Evolutionary conservation across 2,797 vertebrate genomes (phyloP), one percentile per base, ranked within the genome.

Genomic region (Rhinatrema bivittatum): DNA sequence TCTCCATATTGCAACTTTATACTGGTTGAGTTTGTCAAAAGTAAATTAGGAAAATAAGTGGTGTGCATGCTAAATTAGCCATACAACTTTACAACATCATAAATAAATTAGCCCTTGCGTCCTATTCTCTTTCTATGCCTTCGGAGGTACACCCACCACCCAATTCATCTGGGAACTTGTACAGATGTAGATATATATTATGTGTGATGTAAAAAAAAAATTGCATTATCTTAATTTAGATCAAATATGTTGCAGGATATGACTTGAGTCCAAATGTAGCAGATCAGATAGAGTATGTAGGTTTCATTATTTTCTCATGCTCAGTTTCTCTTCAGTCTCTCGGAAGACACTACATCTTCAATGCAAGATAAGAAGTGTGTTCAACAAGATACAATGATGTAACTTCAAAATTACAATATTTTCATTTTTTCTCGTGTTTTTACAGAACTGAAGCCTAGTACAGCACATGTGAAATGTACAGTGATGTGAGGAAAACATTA

Each of bases 391-490:
- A 60, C 62, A 64, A 57, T 67, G 46, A 70, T 63, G 42, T 55
- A 67, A 67, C 63, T 70, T 50, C 49, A 70, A 70, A 70, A 70
- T 70, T 70, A 67, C n/a, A n/a, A n/a, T 67, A 60, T 70, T n/a
- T 70, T 67, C 67, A 70, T 75, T 62, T 58, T 67, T 65, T 65
- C 78, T 74, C 75, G 62, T 58, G 65, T 76, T 76, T 78, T 68
- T 70, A 74, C 78, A 79, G 64, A 82, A 68, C 62, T 61, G 50
- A 73, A 74, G 70, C 86, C 72, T 77, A 79, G 61, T 71, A 76
- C 79, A 82, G 72, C 69, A 77, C 78, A 72, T 60, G 63, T 60
- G 60, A 71, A 63, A 63, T 74, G 72, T 70, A 73, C 70, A 76
- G 68, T 62, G 64, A 70, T 72, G 70, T 66, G 72, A 69, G 54